Evolutionary conservation across 2,113 vertebrate species (phyloP).

Genomic region (Saguinus imperator): DNA sequence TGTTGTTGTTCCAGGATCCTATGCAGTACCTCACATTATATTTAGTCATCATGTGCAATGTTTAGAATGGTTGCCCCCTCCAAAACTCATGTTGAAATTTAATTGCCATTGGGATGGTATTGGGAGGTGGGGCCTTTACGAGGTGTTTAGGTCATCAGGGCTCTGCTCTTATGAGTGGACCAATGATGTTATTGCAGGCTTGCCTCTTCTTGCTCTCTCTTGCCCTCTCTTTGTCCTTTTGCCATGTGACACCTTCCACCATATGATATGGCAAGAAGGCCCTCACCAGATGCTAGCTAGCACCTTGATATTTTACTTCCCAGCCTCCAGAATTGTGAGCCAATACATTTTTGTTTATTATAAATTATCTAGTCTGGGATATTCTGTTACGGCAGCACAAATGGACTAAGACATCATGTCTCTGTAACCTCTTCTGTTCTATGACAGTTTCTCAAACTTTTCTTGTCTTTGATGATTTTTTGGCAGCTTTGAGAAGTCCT

Average conservation of each 20-base stretch:
- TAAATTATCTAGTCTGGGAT: too few species aligned
- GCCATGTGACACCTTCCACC: background rate
- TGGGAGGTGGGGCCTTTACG: background rate
- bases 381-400: background rate
- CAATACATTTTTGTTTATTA: background rate
- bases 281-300: background rate
- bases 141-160: background rate
- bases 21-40: background rate
- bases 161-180: background rate
- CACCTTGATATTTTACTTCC: too few species aligned
- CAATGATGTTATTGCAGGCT: too few species aligned
- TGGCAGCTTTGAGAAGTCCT: background rate
- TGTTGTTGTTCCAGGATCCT: background rate
- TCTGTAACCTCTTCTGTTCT: background rate
- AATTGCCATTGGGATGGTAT: background rate
- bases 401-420: background rate
- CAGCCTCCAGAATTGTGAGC: background rate
- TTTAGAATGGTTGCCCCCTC: background rate
- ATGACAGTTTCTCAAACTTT: slow-evolving; percentile 8
- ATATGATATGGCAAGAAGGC: background rate
- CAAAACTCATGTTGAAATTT: background rate
- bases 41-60: background rate
- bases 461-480: background rate
- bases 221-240: background rate
- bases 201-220: background rate